Base-by-base conservation (phyloP, 2,113 vertebrate species). In the Xerus inauris region DNA sequence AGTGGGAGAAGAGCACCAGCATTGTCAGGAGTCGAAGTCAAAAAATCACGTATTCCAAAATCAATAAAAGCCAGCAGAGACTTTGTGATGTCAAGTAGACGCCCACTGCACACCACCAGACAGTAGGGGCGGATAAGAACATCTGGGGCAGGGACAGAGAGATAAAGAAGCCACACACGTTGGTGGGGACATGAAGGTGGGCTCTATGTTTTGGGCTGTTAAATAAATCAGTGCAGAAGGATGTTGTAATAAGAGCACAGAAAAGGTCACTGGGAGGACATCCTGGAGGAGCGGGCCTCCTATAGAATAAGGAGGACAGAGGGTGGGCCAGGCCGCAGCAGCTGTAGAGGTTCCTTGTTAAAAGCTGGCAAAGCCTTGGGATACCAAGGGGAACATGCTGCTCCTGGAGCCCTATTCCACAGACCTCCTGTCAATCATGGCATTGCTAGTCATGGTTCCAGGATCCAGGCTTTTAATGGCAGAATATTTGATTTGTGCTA, bases 241-340 rank as follows among this genome's bases (percentile, higher is more conserved):
- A 54, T 45, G 35, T n/a, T 42, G 54, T 17, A 42, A 92, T 49
- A 17, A 73, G 42, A 47, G 51, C 69, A 49, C 54, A 49, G 65
- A 85, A 35, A 22, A 49, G 91, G 54, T 35, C 73, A 32, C 13
- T 79, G 9, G 88, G 91, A 79, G 79, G 92, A 32, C 10, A 1
- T 9, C 85, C 51, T 59, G 92, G 79, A 79, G 65, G 69, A 91
- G 54, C 45, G 57, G 73, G 89, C 72, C 64, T 80, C 69, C 87
- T 32, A 22, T 30, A 72, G 81, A 84, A 35, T 13, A n/a, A 59
- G 45, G 83, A 79, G 67, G 64, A 4, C 26, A 69, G 84, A 49
- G 83, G 42, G 30, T 22, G 9, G 10, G 59, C 28, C 5, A 1
- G 8, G 30, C 45, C 35, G 26, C 17, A 26, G 93, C 42, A 40